A percentile compares a stretch with the other conserved stretches of the same genome.
phyloP scores from a whole-genome alignment of 2,797 vertebrate genomes.

The Schizopygopsis malacanthus region DNA sequence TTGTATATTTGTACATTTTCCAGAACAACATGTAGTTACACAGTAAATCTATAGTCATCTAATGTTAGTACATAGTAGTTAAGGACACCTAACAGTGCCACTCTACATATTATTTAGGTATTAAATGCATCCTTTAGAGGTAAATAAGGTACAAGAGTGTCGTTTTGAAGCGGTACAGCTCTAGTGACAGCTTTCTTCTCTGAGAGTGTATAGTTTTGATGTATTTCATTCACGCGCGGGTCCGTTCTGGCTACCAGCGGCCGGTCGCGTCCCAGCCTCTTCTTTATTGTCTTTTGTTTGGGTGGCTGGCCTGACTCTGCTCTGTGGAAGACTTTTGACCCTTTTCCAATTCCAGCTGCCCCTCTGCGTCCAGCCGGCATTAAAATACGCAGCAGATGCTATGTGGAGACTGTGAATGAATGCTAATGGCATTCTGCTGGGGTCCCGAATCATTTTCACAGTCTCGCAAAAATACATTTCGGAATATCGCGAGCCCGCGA shows the following conservation, averaged over 20 bases:
- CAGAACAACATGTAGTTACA: not conserved
- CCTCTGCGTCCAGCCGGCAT: conserved; percentile 72
- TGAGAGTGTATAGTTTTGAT: not conserved
- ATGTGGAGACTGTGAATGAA: conserved; percentile 65
- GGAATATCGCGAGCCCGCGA: conserved; percentile 34
- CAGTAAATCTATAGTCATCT: not conserved
- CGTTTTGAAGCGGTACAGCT: not conserved
- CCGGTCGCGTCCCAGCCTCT: conserved; percentile 64
- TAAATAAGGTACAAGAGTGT: not conserved
- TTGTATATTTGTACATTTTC: not conserved
- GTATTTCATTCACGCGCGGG: not conserved
- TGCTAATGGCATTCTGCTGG: conserved; percentile 75
- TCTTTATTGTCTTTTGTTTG: conserved; percentile 82
- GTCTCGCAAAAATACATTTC: conserved; percentile 48
- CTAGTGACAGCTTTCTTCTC: not conserved
- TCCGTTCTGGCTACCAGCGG: not conserved
- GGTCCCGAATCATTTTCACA: conserved; percentile 71
- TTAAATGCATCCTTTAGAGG: not conserved
- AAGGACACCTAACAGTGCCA: not conserved
- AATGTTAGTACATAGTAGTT: not conserved
- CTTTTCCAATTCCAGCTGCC: conserved; percentile 81
- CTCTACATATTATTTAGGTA: not conserved
- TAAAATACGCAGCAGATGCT: conserved; percentile 80
- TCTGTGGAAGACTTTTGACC: conserved; percentile 81
- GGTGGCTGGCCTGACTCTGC: conserved; percentile 72